A percentile compares a stretch with the other conserved stretches of the same genome.
Evolutionary conservation across 2,888 invertebrate species (phyloP).

Genomic region (Tineola bisselliella): DNA sequence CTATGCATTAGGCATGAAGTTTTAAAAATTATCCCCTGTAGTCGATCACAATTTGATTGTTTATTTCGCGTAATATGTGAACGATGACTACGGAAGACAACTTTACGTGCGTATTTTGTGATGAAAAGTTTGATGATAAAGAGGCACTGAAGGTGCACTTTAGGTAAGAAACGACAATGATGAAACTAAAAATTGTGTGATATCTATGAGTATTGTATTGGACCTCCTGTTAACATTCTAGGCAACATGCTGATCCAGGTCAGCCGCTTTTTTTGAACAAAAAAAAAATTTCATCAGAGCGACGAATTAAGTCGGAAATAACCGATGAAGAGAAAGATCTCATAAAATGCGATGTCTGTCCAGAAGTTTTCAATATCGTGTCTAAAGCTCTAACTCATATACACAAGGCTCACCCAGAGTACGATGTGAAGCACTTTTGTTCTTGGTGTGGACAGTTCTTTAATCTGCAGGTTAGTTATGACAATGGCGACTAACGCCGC

Average conservation of each 20-base stretch:
- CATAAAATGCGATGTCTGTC: conserved; percentile 70
- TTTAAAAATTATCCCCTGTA: no score
- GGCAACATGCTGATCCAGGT: conserved; percentile 72
- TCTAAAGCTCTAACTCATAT: conserved; percentile 74
- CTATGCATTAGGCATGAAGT: no score
- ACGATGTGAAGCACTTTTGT: conserved; percentile 72
- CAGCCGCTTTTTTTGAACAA: conserved; percentile 21
- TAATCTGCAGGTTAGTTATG: conserved; percentile 66
- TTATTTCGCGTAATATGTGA: background rate
- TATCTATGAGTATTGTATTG: conserved; percentile 6
- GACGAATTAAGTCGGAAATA: background rate
- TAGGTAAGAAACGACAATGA: conserved; percentile 56
- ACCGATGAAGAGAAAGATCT: conserved; percentile 17
- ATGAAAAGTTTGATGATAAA: conserved; percentile 62
- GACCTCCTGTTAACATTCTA: no score
- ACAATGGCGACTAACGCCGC: background rate
- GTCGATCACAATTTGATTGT: background rate
- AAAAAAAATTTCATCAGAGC: background rate
- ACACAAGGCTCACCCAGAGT: conserved; percentile 72
- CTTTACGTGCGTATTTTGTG: conserved; percentile 67
- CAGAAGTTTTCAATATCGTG: conserved; percentile 64
- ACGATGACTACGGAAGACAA: conserved; percentile 40
- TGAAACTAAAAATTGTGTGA: no score
- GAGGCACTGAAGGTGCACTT: conserved; percentile 71
- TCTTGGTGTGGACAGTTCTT: conserved; percentile 75